phyloP scores from a whole-genome alignment of 2,113 vertebrate genomes.

The Pseudopipra pipra region DNA sequence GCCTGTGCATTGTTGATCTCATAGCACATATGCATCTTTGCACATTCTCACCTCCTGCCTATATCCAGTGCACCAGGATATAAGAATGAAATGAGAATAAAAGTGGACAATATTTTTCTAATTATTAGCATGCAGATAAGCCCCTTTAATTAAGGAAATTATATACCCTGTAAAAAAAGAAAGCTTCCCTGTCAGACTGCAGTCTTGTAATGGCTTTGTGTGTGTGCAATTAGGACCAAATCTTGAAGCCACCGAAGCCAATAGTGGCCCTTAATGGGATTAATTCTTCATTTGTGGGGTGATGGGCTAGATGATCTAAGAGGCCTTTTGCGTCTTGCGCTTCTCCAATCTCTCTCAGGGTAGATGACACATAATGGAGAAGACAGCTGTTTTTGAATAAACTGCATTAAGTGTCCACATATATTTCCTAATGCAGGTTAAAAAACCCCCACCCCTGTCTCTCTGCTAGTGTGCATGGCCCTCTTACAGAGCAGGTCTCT shows the following conservation, averaged over 20 bases:
- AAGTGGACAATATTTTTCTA: slow-evolving; percentile 9
- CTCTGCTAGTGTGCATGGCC: background rate
- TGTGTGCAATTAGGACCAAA: slow-evolving; percentile 44
- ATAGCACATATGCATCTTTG: background rate
- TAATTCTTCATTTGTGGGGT: slow-evolving; percentile 58
- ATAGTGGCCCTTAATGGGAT: slow-evolving; percentile 52
- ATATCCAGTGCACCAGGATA: background rate
- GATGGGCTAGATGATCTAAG: slow-evolving; percentile 51
- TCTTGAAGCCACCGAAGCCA: slow-evolving; percentile 1
- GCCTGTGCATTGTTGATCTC: slow-evolving; percentile 18
- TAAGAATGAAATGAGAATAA: background rate
- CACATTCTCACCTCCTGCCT: background rate
- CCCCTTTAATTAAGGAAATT: slow-evolving; percentile 41
- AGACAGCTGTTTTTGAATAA: slow-evolving; percentile 50
- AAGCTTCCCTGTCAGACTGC: background rate
- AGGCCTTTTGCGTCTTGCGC: background rate
- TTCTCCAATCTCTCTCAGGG: background rate
- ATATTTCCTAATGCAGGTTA: slow-evolving; percentile 13
- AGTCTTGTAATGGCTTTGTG: slow-evolving; percentile 29
- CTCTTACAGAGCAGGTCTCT: background rate
- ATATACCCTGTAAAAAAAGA: background rate
- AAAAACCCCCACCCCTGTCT: background rate
- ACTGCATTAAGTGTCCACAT: slow-evolving; percentile 19
- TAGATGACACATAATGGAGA: slow-evolving; percentile 8
- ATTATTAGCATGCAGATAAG: slow-evolving; percentile 44